Base-by-base conservation (phyloP, 2,113 vertebrate species). In the Thalassarche chlororhynchos region DNA sequence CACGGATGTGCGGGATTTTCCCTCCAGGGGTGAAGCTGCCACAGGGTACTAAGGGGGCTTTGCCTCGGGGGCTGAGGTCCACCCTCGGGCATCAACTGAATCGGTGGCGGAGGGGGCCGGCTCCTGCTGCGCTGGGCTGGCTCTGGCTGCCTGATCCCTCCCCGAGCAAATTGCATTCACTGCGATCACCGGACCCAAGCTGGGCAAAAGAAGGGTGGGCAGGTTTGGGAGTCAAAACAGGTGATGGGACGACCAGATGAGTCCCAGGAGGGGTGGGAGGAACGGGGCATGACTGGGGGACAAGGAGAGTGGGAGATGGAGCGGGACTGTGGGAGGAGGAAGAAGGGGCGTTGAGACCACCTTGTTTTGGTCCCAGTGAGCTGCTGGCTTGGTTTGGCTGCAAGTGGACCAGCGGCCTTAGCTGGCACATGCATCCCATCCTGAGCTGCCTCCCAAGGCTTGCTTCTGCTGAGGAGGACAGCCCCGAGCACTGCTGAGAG, bases 71-170 rank as follows among this genome's bases (percentile, higher is more conserved):
- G 31, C 68, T 23, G 44, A 5, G 3, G 10, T 17, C 21, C 49
- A n/a, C 38, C 13, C 17, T 28, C 32, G 17, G 29, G 26, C 15
- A 2, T 12, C 60, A 70, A 2, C 12, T 8, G 44, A 57, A 20
- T 2, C 4, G 13, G 52, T 3, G 18, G 84, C 3, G 4, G 40
- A 49, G 36, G 36, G 60, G 29, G 29, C 1, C 0, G 4, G 29
- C 6, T 75, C 8, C 57, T 14, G 75, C 55, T 58, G 47, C 2
- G 0, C 58, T 5, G 8, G 58, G n/a, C 38, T 76, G 82, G n/a
- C 57, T 84, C 77, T 12, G 64, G 29, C 78, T 87, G 88, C 51
- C 26, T 62, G 38, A 36, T 46, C 38, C 44, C 26, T 55, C 32
- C 58, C 36, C 1, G 0, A 9, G 34, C 25, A 65, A n/a, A 19